Evolutionary conservation across 1,140 invertebrate species (phyloP), one percentile per base, ranked within the genome.

Genomic region (Drosophila sulfurigaster): DNA sequence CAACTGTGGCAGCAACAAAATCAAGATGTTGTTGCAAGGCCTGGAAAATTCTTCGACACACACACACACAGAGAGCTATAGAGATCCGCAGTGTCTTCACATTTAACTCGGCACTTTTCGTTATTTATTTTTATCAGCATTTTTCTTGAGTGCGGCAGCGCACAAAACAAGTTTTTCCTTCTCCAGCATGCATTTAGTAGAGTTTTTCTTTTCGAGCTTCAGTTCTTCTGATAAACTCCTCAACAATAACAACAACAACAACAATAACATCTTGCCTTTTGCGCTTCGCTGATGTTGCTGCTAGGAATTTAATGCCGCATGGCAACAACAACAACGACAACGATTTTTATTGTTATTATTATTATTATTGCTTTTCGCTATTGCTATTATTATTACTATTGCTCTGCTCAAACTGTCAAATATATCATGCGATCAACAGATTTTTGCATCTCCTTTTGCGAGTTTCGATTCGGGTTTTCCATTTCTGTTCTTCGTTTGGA

Each of bases 121-220:
- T 82, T 87, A 87, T 82, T 86, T 86, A 86, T 82, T 79, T 86
- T 67, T 77, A 87, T 86, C 83, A 67, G 65, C 77, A 82, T 82
- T 82, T 86, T 79, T 82, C 69, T 82, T 63, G 60, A 68, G 46
- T 63, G 57, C 30, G 28, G 35, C 35, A 64, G 67, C 67, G 41
- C 41, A 43, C 11, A 82, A 87, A 87, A 87, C 82, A 66, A 88
- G 82, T 87, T 87, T 87, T 77, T 38, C 35, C 35, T 38, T 75
- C 82, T 59, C 58, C 52, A 78, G 65, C 65, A 38, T 51, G 35
- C 8, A 67, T 69, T 70, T 76, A n/a, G 41, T 6, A 43, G 57
- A 57, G 67, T 79, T 87, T 82, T 51, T 71, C 49, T 66, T 51
- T 13, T 45, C 13, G 46, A 58, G 16, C 74, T 45, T 58, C 20